A percentile compares a stretch with the other conserved stretches of the same genome.
Conservation (phyloP, 2,113 vertebrate genomes). For the Pteropus alecto region DNA sequence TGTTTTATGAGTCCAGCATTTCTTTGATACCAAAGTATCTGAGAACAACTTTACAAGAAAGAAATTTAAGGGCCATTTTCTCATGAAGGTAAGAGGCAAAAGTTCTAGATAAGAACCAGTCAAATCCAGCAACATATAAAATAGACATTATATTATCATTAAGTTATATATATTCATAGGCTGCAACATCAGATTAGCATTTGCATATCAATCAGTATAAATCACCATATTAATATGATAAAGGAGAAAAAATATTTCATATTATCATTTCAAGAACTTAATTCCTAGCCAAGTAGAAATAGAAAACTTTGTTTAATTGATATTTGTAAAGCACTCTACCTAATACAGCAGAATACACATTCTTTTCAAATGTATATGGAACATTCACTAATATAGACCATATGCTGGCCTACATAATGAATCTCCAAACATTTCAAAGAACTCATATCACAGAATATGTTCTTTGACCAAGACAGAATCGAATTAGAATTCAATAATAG, state of each 20-base stretch:
- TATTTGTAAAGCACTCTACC: neutral
- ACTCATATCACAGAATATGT: neutral
- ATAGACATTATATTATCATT: neutral
- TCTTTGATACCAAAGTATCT: neutral
- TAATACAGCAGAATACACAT: neutral
- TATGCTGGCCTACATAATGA: neutral
- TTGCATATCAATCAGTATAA: neutral
- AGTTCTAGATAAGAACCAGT: neutral
- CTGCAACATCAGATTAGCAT: neutral
- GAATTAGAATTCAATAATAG: neutral
- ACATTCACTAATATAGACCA: neutral
- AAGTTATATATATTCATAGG: neutral
- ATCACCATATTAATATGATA: neutral
- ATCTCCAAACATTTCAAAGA: neutral
- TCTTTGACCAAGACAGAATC: neutral
- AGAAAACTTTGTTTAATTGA: neutral
- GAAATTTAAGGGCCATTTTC: neutral
- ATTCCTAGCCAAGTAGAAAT: neutral
- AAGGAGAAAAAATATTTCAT: neutral
- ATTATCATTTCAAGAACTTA: neutral
- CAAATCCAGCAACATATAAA: neutral
- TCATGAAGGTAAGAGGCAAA: neutral
- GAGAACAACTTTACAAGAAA: neutral
- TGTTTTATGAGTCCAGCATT: neutral
- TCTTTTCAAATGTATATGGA: neutral